phyloP scores from a whole-genome alignment of 2,113 vertebrate species.

The Heliornis fulica region DNA sequence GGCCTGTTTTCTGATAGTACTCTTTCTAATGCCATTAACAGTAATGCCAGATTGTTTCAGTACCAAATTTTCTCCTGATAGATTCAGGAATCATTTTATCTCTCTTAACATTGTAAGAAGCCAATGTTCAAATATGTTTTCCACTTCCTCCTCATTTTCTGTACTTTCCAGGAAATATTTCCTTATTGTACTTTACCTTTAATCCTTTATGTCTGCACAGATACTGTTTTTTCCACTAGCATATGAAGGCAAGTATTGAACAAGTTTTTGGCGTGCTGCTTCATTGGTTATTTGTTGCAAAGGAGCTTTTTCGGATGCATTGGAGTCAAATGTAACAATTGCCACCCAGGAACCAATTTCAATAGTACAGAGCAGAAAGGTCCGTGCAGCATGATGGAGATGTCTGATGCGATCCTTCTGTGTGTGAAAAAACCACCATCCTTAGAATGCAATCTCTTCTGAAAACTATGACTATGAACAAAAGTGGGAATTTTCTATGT shows the following conservation, averaged over 20 bases:
- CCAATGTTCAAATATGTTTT: not conserved
- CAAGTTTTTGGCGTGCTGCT: not conserved
- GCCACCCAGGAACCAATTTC: constrained; percentile 62
- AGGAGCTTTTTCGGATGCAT: not conserved
- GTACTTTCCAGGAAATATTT: not conserved
- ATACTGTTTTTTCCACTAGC: constrained; percentile 33
- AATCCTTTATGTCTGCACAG: constrained; percentile 58
- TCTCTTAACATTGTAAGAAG: not conserved
- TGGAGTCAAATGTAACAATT: constrained; percentile 59
- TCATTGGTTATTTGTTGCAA: constrained; percentile 25
- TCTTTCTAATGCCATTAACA: not conserved
- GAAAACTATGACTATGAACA: not conserved
- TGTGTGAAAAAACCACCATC: not conserved
- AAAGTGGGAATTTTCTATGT: not conserved
- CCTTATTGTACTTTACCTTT: constrained; percentile 35
- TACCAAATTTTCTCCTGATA: not conserved
- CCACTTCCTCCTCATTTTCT: not conserved
- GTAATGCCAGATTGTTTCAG: not conserved
- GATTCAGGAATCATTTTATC: not conserved
- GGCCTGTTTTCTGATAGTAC: not conserved
- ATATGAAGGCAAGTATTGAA: not conserved
- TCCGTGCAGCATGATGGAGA: constrained; percentile 56
- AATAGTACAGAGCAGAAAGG: constrained; percentile 65
- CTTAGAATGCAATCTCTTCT: not conserved
- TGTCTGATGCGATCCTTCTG: constrained; percentile 3